phyloP scores from a whole-genome alignment of 2,113 vertebrate genomes.

The Xerus inauris region DNA sequence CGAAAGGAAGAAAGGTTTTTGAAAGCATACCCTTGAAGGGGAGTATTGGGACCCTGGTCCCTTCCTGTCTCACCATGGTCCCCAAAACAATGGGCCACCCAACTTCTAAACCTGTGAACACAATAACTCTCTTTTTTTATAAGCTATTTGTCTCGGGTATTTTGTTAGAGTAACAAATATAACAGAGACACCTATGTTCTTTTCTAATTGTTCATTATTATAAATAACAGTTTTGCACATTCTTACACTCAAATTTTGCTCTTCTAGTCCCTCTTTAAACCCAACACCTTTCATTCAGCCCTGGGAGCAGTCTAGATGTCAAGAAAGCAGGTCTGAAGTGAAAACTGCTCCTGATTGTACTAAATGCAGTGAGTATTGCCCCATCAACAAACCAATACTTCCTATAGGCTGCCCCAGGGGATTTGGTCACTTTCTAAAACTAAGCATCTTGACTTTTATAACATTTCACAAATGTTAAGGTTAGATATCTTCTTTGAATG shows the following conservation, averaged over 20 bases:
- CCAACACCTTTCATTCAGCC: not conserved
- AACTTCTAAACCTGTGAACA: not conserved
- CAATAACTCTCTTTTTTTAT: not conserved
- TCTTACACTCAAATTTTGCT: not conserved
- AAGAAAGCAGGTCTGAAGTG: not conserved
- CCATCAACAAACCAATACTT: not conserved
- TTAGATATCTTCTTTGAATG: not conserved
- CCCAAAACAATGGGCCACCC: not conserved
- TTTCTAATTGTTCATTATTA: not conserved
- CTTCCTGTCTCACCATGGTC: not conserved
- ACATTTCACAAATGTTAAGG: not conserved
- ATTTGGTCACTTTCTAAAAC: not conserved
- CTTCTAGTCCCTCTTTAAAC: not conserved
- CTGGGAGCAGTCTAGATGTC: not conserved
- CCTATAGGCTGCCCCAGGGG: not conserved
- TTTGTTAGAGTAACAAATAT: not conserved
- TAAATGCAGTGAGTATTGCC: not conserved
- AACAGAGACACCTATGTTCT: not conserved
- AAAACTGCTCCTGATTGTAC: not conserved
- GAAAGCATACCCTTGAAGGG: not conserved
- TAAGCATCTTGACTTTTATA: not conserved
- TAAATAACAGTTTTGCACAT: not conserved
- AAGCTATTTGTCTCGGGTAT: not conserved
- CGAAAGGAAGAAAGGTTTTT: not conserved
- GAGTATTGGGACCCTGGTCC: not conserved